Base-by-base conservation (phyloP, 2,113 vertebrate genomes). In the Arvicanthis niloticus region DNA sequence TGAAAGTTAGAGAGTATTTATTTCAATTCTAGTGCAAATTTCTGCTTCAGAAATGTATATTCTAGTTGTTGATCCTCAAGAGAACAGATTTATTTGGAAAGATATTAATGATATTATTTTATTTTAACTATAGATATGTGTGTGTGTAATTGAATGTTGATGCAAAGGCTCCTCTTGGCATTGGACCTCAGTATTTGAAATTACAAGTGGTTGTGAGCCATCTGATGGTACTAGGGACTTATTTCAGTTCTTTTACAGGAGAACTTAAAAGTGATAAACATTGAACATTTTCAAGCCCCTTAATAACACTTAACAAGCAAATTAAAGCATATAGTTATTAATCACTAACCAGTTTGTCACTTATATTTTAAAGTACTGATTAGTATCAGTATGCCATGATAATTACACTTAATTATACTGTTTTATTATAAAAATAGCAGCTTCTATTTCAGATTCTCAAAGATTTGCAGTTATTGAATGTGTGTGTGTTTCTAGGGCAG, bases 331-430 rank as follows among this genome's bases (percentile, higher is more conserved):
- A 9, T 1, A 29, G 24, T 88, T 81, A 8, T 65, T 29, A 91
- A 75, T 1, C 68, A 9, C 73, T 93, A 72, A 29, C 24, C 16
- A 82, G 9, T 0, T 58, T 73, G 76, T 91, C 51, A 29, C 51
- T 89, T 51, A 67, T 26, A 68, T 95, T 92, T 90, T 68, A 86
- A 65, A 62, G 8, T 91, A 24, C 21, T 96, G 48, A 24, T 26
- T 31, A 40, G 2, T 67, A 84, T 85, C 3, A 78, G 45, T 78
- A n/a, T 86, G 1, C 62, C 72, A 1, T n/a, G 4, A 7, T 75
- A 8, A 87, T 96, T 87, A 51, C 70, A 90, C 15, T 84, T 89
- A 29, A 67, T 60, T 17, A 60, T 91, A 16, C 5, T 9, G 0
- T 87, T 82, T 95, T 89, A 22, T 40, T 76, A 62, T 42, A 72